phyloP scores from a whole-genome alignment of 2,797 vertebrate genomes.

The Trichosurus vulpecula region DNA sequence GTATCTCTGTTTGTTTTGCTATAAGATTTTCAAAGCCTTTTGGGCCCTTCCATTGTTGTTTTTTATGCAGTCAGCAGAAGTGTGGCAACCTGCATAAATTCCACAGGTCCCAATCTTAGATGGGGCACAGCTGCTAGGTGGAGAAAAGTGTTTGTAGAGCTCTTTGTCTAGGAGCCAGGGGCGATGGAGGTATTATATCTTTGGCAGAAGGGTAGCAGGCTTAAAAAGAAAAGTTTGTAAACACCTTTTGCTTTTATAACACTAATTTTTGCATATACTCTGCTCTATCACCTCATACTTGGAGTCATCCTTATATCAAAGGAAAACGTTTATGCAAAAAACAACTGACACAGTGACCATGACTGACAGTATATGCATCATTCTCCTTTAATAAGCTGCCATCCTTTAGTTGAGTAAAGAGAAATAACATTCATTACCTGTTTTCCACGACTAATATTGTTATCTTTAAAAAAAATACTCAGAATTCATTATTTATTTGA shows the following conservation, averaged over 20 bases:
- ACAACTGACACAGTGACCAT: not conserved
- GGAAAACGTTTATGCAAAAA: not conserved
- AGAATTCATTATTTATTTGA: not conserved
- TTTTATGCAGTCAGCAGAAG: constrained; percentile 1
- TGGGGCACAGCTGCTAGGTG: constrained; percentile 36
- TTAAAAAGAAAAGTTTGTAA: not conserved
- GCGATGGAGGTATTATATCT: not conserved
- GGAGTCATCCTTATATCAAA: not conserved
- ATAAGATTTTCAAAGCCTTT: not conserved
- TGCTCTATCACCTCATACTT: not conserved
- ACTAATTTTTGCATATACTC: not conserved
- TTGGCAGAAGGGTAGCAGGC: constrained; percentile 34
- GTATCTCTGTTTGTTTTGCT: not conserved
- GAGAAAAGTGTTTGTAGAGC: constrained; percentile 35
- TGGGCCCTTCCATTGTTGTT: constrained; percentile 19
- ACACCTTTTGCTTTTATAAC: not conserved
- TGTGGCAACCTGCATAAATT: not conserved
- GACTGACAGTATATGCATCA: not conserved
- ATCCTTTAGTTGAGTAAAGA: not conserved
- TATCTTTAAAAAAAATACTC: not conserved
- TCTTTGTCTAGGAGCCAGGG: constrained; percentile 15
- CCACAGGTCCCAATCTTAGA: not conserved
- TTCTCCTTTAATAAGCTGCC: not conserved
- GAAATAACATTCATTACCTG: not conserved
- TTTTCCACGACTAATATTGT: not conserved